These are phyloP conservation scores for Fregetta grallaria DNA, from an alignment of 2,113 vertebrate genomes.

Conservation along the genomic window DNA sequence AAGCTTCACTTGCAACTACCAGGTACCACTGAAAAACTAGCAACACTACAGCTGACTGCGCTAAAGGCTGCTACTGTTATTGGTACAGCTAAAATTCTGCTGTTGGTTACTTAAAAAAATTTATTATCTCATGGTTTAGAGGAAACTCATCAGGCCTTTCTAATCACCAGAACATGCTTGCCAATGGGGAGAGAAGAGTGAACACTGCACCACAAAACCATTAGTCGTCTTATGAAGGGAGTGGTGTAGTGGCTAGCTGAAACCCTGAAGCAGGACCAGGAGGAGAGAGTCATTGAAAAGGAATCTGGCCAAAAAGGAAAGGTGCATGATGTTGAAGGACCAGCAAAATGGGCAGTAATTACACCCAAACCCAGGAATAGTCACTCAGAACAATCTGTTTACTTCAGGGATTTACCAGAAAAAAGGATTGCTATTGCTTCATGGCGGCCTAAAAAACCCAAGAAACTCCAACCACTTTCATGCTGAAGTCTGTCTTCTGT, in stretches of 20 bases:
- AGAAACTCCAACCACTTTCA: neutral
- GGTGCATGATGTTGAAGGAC: neutral
- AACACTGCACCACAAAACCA: neutral
- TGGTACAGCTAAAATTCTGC: neutral
- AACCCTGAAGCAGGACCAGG: neutral
- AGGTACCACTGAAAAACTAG: neutral
- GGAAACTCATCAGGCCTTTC: neutral
- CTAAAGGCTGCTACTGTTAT: neutral
- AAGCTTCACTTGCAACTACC: neutral
- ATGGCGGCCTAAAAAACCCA: neutral
- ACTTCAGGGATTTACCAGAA: neutral
- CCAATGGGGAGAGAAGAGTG: neutral
- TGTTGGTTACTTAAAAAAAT: neutral
- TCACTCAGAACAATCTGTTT: neutral
- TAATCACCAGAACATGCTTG: neutral
- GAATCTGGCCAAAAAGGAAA: neutral
- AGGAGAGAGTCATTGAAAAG: neutral
- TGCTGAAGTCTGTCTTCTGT: neutral
- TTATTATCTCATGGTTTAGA: neutral
- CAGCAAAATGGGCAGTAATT: neutral
- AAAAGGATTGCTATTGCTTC: neutral
- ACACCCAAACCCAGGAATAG: neutral
- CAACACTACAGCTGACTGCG: neutral
- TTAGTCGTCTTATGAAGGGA: neutral
- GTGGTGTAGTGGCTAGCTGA: neutral